Evolutionary conservation across 1,140 invertebrate genomes (phyloP).

Genomic region (Sinonovacula constricta): DNA sequence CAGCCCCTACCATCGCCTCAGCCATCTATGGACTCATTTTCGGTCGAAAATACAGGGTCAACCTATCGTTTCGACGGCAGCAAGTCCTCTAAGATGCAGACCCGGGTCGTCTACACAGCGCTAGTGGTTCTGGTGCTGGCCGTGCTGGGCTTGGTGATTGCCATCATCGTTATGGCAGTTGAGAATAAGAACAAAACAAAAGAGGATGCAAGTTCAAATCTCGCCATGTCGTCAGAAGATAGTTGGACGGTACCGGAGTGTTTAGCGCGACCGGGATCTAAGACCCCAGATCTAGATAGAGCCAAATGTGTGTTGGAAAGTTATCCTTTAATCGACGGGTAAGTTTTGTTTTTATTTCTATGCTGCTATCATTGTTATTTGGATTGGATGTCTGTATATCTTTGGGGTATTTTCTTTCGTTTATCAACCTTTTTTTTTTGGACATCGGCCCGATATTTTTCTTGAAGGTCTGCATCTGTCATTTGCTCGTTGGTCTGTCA

Average conservation of each 20-base stretch:
- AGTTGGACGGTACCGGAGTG: not conserved
- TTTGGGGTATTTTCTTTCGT: not conserved
- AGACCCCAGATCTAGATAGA: constrained; percentile 60
- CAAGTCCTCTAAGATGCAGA: not conserved
- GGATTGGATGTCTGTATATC: not conserved
- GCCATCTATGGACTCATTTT: too few species aligned
- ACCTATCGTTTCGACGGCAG: too few species aligned
- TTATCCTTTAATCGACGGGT: constrained; percentile 85
- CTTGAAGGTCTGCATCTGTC: not conserved
- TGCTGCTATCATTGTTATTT: not conserved
- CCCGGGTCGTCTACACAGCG: not conserved
- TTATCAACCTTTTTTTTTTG: not conserved
- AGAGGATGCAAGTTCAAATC: not conserved
- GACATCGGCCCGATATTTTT: not conserved
- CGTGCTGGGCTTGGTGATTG: not conserved
- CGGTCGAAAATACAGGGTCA: too few species aligned
- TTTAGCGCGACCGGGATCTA: not conserved
- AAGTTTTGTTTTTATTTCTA: constrained; percentile 46
- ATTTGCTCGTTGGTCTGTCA: not conserved
- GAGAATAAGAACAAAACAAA: not conserved
- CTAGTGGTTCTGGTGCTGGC: not conserved
- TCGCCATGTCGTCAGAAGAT: not conserved
- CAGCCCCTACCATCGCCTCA: too few species aligned
- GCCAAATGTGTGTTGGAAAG: constrained; percentile 82
- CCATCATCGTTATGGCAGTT: not conserved